Base-by-base conservation (phyloP, 2,113 vertebrate species). In the Oryzias woworae region DNA sequence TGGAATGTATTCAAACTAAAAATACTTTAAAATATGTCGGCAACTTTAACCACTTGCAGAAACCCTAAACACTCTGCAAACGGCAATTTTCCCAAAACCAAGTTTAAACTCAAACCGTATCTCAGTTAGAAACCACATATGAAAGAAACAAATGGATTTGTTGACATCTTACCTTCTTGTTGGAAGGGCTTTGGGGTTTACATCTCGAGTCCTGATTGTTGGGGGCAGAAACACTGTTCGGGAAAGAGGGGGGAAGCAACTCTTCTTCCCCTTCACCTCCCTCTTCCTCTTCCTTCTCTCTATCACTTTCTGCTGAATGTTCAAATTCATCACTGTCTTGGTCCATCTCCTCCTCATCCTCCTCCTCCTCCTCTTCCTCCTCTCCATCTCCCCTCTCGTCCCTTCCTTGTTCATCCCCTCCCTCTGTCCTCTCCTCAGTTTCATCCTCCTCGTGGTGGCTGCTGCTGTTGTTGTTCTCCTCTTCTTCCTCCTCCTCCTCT, bases 301-400 rank as follows among this genome's bases (percentile, higher is more conserved):
- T 92, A 65, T 93, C 94, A 64, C 96, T 98, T 84, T 98, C 97
- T 8, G 92, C 96, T 14, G 96, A 98, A 48, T 94, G 95, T 81
- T 99, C 96, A 82, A 96, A 98, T 59, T 98, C 96, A 84, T 99
- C 97, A 51, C 96, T 98, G 87, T 98, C 96, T 89, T 99, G 96
- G 91, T 99, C 97, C 97, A 98, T 98, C 80, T 98, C 96, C 75
- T 98, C 97, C 62, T 98, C 96, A 2, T 96, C 96, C 63, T 95
- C 95, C 4, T 94, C 93, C 24, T 95, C 94, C 20, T 93, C 93
- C 4, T 92, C 92, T 1, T 91, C 90, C 58, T 90, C 87, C 60
- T 83, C 89, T 0, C 66, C 86, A 89, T 95, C 82, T 78, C 91
- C 61, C 89, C 89, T 71, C 69, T 93, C 94, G 17, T 93, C 93